phyloP scores from a whole-genome alignment of 1,140 invertebrate species.

The Zaprionus kolodkinae region DNA sequence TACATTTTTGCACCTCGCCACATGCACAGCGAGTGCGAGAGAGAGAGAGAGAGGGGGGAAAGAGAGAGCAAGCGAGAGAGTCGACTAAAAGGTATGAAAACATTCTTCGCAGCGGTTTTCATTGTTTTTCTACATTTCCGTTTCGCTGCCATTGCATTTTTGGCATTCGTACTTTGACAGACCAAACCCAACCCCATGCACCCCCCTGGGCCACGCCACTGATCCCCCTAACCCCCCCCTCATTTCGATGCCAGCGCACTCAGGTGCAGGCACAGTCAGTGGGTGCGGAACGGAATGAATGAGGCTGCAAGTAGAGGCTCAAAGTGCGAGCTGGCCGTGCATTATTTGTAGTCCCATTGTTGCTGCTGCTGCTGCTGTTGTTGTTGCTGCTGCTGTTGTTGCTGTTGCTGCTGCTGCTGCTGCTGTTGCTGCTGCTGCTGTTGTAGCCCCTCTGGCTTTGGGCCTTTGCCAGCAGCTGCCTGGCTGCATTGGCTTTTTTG shows the following conservation, averaged over 20 bases:
- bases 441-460: background rate
- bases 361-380: slow-evolving; percentile 1
- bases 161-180: slow-evolving; percentile 80
- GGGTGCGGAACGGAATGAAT: background rate
- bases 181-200: background rate
- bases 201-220: background rate
- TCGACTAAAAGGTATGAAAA: slow-evolving; percentile 69
- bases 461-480: slow-evolving; percentile 11
- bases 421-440: background rate
- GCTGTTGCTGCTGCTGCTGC: slow-evolving; percentile 3
- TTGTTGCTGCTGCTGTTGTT: slow-evolving; percentile 9
- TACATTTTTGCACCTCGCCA: slow-evolving; percentile 76
- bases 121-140: slow-evolving; percentile 74
- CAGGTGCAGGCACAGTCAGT: background rate
- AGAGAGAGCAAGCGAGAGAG: slow-evolving; percentile 10
- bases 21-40: slow-evolving; percentile 30
- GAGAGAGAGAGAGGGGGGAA: slow-evolving; percentile 4
- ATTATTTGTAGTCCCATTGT: slow-evolving; percentile 32
- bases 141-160: slow-evolving; percentile 76
- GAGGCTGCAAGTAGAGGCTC: slow-evolving; percentile 13
- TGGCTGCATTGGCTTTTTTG: slow-evolving; percentile 12
- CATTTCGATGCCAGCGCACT: background rate
- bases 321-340: slow-evolving; percentile 32
- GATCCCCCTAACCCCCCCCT: background rate
- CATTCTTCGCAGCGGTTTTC: slow-evolving; percentile 78